Evolutionary conservation across 2,113 vertebrate species (phyloP).

Genomic region (Crotalus viridis): DNA sequence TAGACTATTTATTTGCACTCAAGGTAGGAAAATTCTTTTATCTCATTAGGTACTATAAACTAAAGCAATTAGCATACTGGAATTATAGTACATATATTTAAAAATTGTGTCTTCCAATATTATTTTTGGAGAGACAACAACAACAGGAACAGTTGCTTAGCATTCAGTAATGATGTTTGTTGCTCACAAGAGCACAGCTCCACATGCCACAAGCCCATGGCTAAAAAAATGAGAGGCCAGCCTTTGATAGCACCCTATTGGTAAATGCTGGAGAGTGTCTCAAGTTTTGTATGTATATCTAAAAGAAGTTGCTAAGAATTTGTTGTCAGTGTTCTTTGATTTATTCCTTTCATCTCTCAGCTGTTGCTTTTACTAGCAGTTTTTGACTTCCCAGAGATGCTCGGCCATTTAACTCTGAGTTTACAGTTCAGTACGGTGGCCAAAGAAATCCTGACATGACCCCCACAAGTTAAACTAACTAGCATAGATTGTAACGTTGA

Average conservation of each 20-base stretch:
- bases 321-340: constrained; percentile 60
- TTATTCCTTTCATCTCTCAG: constrained; percentile 46
- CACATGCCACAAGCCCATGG: constrained; percentile 53
- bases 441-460: not conserved
- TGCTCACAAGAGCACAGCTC: constrained; percentile 29
- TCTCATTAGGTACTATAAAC: constrained; percentile 65
- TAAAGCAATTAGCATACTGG: constrained; percentile 64
- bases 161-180: constrained; percentile 55
- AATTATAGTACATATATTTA: constrained; percentile 54
- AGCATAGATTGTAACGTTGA: not conserved
- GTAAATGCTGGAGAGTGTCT: constrained; percentile 51
- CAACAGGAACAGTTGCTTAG: constrained; percentile 51
- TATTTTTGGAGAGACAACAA: constrained; percentile 62
- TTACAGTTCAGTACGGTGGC: not conserved
- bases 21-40: constrained; percentile 67
- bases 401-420: not conserved
- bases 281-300: constrained; percentile 37
- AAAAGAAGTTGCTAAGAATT: constrained; percentile 65
- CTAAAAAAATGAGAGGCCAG: constrained; percentile 54
- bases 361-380: constrained; percentile 53
- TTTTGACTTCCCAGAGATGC: constrained; percentile 45
- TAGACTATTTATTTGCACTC: constrained; percentile 64
- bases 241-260: constrained; percentile 37
- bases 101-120: constrained; percentile 59
- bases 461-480: not conserved